Percentiles rank a stretch among this genome's conserved stretches.
These are phyloP conservation scores for Drosophila pandora DNA, from an alignment of 1,140 invertebrate genomes.

Conservation along the genomic window DNA sequence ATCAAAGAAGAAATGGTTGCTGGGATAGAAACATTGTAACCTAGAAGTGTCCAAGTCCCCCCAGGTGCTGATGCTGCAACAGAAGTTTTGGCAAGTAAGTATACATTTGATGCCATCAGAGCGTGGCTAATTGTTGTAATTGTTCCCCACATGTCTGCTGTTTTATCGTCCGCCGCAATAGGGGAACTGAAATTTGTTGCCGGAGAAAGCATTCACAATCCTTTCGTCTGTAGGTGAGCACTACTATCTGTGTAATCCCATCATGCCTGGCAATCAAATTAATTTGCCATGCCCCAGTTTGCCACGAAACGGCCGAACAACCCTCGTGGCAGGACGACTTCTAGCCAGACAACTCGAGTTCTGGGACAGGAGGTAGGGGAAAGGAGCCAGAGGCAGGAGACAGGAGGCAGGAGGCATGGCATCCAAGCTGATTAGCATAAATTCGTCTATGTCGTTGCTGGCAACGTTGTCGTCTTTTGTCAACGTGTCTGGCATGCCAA, in stretches of 20 bases:
- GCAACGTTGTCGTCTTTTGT: conserved; percentile 77
- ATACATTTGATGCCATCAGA: neutral
- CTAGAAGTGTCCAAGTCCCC: neutral
- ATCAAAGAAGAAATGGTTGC: neutral
- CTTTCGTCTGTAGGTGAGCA: conserved; percentile 21
- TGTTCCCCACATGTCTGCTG: conserved; percentile 7
- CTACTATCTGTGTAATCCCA: conserved; percentile 41
- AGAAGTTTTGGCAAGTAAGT: neutral
- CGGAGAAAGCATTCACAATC: conserved; percentile 8
- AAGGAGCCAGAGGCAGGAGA: conserved; percentile 9
- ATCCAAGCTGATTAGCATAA: conserved; percentile 79
- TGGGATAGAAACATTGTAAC: neutral
- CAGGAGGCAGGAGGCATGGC: conserved; percentile 36
- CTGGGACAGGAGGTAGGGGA: conserved; percentile 14
- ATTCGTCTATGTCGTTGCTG: conserved; percentile 76
- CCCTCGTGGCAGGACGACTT: conserved; percentile 38
- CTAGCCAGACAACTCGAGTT: conserved; percentile 3
- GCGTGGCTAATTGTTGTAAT: conserved; percentile 23
- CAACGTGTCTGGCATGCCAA: conserved; percentile 80
- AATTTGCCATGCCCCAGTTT: conserved; percentile 50
- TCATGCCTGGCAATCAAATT: conserved; percentile 52
- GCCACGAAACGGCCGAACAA: conserved; percentile 44
- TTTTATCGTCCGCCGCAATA: neutral
- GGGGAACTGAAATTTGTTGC: conserved; percentile 8
- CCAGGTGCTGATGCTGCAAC: neutral